phyloP scores from a whole-genome alignment of 1,140 invertebrate species.

The Ooceraea biroi region DNA sequence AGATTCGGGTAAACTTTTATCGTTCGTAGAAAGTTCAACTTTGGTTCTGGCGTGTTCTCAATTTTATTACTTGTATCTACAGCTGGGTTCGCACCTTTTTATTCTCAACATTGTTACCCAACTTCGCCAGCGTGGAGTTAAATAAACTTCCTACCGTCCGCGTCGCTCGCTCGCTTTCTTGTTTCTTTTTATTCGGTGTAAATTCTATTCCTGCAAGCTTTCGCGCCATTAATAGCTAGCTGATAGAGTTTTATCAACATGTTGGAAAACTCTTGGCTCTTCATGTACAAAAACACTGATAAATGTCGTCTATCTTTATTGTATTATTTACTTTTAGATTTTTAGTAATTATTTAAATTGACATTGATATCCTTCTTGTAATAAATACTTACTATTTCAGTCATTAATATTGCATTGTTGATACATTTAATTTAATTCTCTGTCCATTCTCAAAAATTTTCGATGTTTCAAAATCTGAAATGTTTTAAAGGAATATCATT shows the following conservation, averaged over 20 bases:
- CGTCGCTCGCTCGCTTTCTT: constrained; percentile 2
- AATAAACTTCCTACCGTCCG: constrained; percentile 57
- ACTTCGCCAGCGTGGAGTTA: constrained; percentile 32
- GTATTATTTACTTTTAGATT: neutral
- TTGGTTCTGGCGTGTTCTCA: constrained; percentile 22
- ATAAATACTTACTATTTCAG: neutral
- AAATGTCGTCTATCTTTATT: neutral
- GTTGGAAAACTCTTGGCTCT: neutral
- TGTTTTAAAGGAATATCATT: neutral
- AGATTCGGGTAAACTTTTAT: constrained; percentile 49
- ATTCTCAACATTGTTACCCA: constrained; percentile 57
- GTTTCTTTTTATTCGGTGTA: constrained; percentile 4
- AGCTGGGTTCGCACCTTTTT: constrained; percentile 46
- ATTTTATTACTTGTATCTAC: constrained; percentile 37
- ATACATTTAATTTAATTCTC: neutral
- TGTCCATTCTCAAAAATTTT: neutral
- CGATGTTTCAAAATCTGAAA: neutral
- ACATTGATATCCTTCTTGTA: neutral
- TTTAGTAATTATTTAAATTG: neutral
- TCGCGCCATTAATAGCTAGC: constrained; percentile 19
- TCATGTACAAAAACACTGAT: neutral
- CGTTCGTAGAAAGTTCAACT: constrained; percentile 31
- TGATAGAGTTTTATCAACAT: constrained; percentile 21
- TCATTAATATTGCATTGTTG: neutral
- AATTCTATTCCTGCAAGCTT: constrained; percentile 20